phyloP scores from a whole-genome alignment of 2,797 vertebrate species.

The Aphelocoma californica region DNA sequence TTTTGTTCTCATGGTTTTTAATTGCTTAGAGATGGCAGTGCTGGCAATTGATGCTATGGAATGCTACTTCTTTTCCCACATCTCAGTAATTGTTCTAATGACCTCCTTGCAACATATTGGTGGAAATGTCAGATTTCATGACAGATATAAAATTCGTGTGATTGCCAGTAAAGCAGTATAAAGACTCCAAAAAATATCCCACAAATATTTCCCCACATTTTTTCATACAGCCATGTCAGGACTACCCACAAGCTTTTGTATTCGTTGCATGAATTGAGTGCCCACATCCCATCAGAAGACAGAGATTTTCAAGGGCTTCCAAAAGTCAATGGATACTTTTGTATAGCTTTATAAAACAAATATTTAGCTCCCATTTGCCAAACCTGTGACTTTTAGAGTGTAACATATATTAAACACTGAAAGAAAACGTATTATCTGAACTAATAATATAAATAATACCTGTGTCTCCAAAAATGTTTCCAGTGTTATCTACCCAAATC shows the following conservation, averaged over 20 bases:
- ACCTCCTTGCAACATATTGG: constrained; percentile 61
- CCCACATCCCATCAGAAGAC: constrained; percentile 13
- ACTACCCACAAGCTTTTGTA: background rate
- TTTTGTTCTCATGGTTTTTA: constrained; percentile 19
- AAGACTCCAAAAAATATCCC: constrained; percentile 54
- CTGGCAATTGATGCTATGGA: constrained; percentile 40
- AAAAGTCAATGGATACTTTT: background rate
- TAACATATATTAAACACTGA: background rate
- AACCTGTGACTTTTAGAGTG: background rate
- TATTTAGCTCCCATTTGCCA: background rate
- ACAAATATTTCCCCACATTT: constrained; percentile 63
- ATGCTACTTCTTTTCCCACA: constrained; percentile 57
- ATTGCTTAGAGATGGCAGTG: constrained; percentile 32
- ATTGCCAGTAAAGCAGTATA: constrained; percentile 51
- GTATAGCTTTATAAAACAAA: background rate
- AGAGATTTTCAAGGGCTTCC: background rate
- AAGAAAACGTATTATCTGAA: background rate
- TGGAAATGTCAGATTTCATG: constrained; percentile 66
- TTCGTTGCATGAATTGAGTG: background rate
- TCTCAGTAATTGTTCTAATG: constrained; percentile 58
- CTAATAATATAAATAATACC: background rate
- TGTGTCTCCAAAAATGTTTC: background rate
- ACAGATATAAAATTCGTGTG: constrained; percentile 60
- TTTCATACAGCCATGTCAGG: constrained; percentile 31
- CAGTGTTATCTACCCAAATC: background rate